These are phyloP conservation scores for Sericinus montela DNA, from an alignment of 2,888 invertebrate genomes.

Conservation along the genomic window DNA sequence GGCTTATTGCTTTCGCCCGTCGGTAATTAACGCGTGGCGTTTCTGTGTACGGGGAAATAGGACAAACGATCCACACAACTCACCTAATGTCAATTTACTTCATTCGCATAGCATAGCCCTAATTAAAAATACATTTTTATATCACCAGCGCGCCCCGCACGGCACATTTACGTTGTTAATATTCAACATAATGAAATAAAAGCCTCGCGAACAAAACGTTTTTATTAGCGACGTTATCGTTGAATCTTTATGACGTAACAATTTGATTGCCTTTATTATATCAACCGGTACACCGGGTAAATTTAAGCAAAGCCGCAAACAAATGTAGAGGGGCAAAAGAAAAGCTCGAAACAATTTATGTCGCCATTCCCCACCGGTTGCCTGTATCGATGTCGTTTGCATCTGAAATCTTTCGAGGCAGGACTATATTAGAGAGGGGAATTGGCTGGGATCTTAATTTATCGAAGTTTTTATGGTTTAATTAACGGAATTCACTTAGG, in stretches of 20 bases:
- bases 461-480: conserved; percentile 81
- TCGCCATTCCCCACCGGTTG: conserved; percentile 46
- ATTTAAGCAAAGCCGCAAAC: conserved; percentile 66
- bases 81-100: conserved; percentile 2
- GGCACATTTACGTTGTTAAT: conserved; percentile 7
- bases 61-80: conserved; percentile 9
- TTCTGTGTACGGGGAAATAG: conserved; percentile 27
- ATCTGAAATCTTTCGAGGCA: conserved; percentile 71
- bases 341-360: conserved; percentile 56
- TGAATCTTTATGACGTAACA: conserved; percentile 40
- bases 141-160: conserved; percentile 1
- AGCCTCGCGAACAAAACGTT: conserved; percentile 29
- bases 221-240: conserved; percentile 35
- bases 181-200: conserved; percentile 19
- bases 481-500: conserved; percentile 80
- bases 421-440: conserved; percentile 74
- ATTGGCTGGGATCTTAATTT: conserved; percentile 79
- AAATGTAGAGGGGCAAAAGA: conserved; percentile 49
- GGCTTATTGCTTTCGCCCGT: conserved; percentile 54
- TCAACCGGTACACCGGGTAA: conserved; percentile 46
- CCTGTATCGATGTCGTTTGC: conserved; percentile 73
- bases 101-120: not conserved
- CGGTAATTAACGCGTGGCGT: conserved; percentile 57
- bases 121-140: conserved; percentile 14
- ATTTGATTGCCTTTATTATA: conserved; percentile 37